phyloP scores from a whole-genome alignment of 1,140 invertebrate genomes.

The Eciton burchellii region DNA sequence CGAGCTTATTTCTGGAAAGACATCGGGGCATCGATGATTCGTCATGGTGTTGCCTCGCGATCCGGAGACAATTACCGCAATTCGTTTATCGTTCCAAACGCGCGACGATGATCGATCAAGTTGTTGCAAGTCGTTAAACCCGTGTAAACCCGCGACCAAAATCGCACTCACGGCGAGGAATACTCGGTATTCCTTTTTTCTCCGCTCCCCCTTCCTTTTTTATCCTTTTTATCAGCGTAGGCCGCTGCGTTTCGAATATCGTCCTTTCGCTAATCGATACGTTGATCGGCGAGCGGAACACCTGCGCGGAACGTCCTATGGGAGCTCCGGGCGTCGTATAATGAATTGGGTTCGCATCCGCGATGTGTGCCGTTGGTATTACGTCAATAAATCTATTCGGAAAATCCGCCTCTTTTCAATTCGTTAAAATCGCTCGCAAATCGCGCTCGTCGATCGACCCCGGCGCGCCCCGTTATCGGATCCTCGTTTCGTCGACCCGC shows the following conservation, averaged over 20 bases:
- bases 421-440: slow-evolving; percentile 48
- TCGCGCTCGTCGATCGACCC: slow-evolving; percentile 38
- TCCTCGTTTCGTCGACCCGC: slow-evolving; percentile 46
- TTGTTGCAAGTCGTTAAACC: too few relatives aligned
- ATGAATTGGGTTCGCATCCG: slow-evolving; percentile 48
- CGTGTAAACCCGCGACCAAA: not conserved
- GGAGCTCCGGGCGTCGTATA: slow-evolving; percentile 54
- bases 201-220: too few relatives aligned
- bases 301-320: slow-evolving; percentile 30
- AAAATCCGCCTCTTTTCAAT: slow-evolving; percentile 57
- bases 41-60: not conserved
- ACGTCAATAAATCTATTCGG: slow-evolving; percentile 61
- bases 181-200: not conserved
- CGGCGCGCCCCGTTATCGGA: slow-evolving; percentile 34
- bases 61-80: too few relatives aligned
- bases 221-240: slow-evolving; percentile 26
- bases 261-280: slow-evolving; percentile 43
- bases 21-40: not conserved
- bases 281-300: slow-evolving; percentile 28
- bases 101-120: not conserved
- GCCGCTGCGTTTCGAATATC: slow-evolving; percentile 36
- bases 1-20: not conserved
- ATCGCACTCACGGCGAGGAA: not conserved
- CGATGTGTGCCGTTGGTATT: slow-evolving; percentile 57
- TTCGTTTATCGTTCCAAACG: not conserved